Base-by-base conservation (phyloP, 2,797 vertebrate species). In the Pipistrellus pipistrellus region DNA sequence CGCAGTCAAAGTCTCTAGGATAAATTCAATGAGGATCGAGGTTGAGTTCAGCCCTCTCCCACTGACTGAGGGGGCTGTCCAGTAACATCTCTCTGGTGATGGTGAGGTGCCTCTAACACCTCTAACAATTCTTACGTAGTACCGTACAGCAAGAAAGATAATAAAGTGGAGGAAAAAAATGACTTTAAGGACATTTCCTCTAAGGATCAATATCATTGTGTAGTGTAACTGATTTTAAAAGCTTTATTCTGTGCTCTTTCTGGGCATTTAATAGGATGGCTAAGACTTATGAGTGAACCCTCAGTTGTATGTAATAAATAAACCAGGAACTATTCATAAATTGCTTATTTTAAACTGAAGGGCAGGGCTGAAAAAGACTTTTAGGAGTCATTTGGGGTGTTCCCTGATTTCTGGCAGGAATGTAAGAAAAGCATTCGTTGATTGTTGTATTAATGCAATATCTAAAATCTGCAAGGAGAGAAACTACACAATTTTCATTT, bases 211-310 rank as follows among this genome's bases (percentile, higher is more conserved):
- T 64, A 85, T 51, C 38, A 84, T 81, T 87, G 62, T 73, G 62
- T 41, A 88, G 94, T 25, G 27, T 46, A 94, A 82, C 38, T 85
- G 76, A 94, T 59, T 95, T 44, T 77, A 41, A 95, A 81, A 86
- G 64, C 32, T 88, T 91, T 94, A 27, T 71, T 71, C 30, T 46
- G 38, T 27, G 62, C 13, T 53, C 4, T 90, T 44, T 94, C 51
- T 35, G 27, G 35, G 62, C 23, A 88, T 57, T 71, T 89, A 80
- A 91, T 32, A 93, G 48, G 35, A 78, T 71, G 41, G 12, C 35
- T 78, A 75, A 90, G 57, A 85, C 14, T 55, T 80, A 57, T 4
- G 17, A 27, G 32, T 91, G 32, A 93, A 64, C 57, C 51, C 32
- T 86, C 17, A 82, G 21, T 38, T 53, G 25, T 3, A 15, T 21